Evolutionary conservation across 2,113 vertebrate species (phyloP).

Genomic region (Eptatretus burgeri): DNA sequence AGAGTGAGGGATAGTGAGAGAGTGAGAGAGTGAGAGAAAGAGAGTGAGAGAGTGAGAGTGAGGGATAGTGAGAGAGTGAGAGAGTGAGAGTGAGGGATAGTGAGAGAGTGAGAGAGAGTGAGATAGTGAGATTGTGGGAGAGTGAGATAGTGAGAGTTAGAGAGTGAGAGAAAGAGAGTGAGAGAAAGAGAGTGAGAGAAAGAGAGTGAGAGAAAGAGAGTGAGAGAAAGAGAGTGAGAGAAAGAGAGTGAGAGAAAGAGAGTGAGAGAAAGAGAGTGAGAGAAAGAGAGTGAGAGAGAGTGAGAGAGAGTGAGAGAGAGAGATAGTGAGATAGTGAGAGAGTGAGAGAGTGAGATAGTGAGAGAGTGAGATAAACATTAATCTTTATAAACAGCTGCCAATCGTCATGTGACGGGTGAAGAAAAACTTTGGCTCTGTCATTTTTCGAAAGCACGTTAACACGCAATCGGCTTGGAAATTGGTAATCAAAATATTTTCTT

Average conservation of each 20-base stretch:
- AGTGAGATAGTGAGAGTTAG: not conserved
- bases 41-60: not conserved
- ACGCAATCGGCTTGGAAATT: no score
- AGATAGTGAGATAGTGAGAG: not conserved
- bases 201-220: not conserved
- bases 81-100: not conserved
- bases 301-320: not conserved
- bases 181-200: not conserved
- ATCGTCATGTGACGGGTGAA: no score
- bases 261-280: not conserved
- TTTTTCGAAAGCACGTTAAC: no score
- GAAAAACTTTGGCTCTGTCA: no score
- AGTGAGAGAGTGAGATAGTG: not conserved
- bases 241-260: not conserved
- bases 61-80: conserved; percentile 1
- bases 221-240: not conserved
- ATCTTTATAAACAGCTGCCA: no score
- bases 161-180: not conserved
- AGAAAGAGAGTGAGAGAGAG: not conserved
- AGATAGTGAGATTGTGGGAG: not conserved
- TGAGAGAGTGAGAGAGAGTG: conserved; percentile 2
- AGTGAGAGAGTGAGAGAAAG: not conserved
- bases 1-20: not conserved
- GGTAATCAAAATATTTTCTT: no score
- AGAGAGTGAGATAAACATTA: not conserved